Conservation (phyloP, 2,797 vertebrate species). For the Acanthis flammea region DNA sequence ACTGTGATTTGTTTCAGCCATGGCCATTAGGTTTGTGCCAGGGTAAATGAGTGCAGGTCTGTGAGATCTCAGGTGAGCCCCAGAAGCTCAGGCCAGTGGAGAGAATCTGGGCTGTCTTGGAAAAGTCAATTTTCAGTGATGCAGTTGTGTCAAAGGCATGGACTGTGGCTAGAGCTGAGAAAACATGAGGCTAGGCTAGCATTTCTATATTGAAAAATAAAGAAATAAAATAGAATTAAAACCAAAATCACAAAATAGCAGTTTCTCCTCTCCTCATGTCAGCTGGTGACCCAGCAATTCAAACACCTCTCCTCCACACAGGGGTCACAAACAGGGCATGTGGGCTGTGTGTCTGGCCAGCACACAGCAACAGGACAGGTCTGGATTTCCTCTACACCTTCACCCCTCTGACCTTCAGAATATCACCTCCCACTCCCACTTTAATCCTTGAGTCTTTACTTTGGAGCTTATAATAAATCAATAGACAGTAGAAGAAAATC, state of each 20-base stretch:
- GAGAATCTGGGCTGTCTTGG: neutral
- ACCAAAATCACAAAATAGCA: neutral
- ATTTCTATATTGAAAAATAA: neutral
- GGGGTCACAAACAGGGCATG: neutral
- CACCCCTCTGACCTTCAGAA: neutral
- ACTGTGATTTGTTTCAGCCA: neutral
- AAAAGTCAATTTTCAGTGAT: neutral
- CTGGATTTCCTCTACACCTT: neutral
- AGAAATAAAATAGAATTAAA: neutral
- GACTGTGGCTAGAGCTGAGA: neutral
- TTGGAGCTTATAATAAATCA: conserved; percentile 35
- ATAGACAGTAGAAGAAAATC: conserved; percentile 58
- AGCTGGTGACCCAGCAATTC: neutral
- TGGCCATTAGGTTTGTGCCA: neutral
- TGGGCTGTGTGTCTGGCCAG: neutral
- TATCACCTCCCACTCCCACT: neutral
- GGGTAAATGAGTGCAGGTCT: neutral
- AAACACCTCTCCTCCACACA: neutral
- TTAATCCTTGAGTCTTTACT: conserved; percentile 29
- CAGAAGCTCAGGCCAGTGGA: neutral
- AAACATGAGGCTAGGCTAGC: neutral
- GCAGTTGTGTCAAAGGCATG: neutral
- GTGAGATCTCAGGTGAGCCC: neutral
- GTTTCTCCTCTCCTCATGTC: neutral
- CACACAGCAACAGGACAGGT: neutral